A percentile compares a stretch with the other conserved stretches of the same genome.
Conservation (phyloP, 2,888 invertebrate species). For the Cataglyphis livida region DNA sequence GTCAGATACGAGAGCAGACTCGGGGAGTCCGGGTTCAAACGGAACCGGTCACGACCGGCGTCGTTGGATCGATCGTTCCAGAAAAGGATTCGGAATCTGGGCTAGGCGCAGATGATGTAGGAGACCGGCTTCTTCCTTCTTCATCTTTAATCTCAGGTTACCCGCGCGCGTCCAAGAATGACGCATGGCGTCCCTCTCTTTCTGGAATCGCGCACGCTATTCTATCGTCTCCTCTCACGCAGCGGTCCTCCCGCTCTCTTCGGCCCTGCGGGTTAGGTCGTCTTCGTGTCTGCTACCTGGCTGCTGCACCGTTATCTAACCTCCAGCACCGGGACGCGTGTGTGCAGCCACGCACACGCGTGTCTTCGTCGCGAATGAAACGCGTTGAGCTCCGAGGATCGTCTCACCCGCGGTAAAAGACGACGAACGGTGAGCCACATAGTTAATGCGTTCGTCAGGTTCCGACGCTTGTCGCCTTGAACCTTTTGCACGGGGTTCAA, state of each 20-base stretch:
- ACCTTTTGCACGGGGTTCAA: conserved; percentile 60
- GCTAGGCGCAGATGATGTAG: conserved; percentile 60
- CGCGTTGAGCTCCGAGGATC: conserved; percentile 57
- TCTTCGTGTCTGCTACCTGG: conserved; percentile 82
- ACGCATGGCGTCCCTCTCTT: conserved; percentile 35
- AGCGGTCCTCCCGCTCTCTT: conserved; percentile 57
- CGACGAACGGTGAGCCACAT: conserved; percentile 40
- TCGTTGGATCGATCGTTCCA: conserved; percentile 49
- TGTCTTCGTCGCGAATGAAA: conserved; percentile 62
- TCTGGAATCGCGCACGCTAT: conserved; percentile 57
- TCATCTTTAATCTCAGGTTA: conserved; percentile 46
- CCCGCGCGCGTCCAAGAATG: conserved; percentile 19
- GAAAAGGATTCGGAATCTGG: conserved; percentile 71
- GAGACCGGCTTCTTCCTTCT: not conserved
- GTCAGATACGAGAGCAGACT: conserved; percentile 40
- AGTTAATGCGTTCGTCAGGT: conserved; percentile 55
- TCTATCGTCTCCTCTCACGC: conserved; percentile 43
- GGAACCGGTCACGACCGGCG: conserved; percentile 79
- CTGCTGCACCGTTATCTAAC: conserved; percentile 84
- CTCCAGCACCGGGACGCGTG: conserved; percentile 74
- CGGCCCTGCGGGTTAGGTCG: conserved; percentile 72
- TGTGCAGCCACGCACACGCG: conserved; percentile 63
- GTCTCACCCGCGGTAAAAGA: conserved; percentile 45
- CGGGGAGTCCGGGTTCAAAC: conserved; percentile 75
- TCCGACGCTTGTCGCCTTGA: conserved; percentile 64